phyloP scores from a whole-genome alignment of 2,888 invertebrate species.

The Athripsodes cinereus region DNA sequence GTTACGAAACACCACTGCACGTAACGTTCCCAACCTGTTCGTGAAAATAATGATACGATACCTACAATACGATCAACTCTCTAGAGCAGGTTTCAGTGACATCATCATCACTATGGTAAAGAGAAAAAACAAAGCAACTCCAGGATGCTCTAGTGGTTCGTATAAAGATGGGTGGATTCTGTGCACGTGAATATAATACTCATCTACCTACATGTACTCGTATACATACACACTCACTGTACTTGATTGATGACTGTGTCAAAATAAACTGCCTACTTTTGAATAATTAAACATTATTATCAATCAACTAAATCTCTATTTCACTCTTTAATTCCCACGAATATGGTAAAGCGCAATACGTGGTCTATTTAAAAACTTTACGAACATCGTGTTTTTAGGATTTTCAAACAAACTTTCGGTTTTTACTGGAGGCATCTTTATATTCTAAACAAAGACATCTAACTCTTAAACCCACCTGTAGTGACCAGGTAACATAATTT shows the following conservation, averaged over 20 bases:
- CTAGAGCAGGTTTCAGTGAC: background rate
- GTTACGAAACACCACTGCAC: too few species aligned
- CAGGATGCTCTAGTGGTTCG: background rate
- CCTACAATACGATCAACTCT: background rate
- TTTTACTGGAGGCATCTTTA: too few species aligned
- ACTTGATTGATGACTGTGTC: background rate
- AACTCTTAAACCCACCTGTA: too few species aligned
- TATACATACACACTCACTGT: background rate
- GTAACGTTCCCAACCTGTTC: background rate
- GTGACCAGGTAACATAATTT: too few species aligned
- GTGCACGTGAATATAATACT: background rate
- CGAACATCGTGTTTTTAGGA: too few species aligned
- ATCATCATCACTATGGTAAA: background rate
- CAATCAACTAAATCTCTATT: background rate
- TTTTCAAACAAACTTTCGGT: too few species aligned
- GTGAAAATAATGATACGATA: background rate
- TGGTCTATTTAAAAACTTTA: too few species aligned
- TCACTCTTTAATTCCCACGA: too few species aligned
- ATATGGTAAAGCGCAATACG: too few species aligned
- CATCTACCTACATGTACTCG: too few species aligned
- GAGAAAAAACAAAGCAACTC: background rate
- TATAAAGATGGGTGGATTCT: background rate
- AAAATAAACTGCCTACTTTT: background rate
- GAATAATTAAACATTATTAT: constrained; percentile 1
- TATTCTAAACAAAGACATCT: too few species aligned